These are phyloP conservation scores for Hoplostethus mediterraneus DNA, from an alignment of 2,797 vertebrate species.

Conservation along the genomic window DNA sequence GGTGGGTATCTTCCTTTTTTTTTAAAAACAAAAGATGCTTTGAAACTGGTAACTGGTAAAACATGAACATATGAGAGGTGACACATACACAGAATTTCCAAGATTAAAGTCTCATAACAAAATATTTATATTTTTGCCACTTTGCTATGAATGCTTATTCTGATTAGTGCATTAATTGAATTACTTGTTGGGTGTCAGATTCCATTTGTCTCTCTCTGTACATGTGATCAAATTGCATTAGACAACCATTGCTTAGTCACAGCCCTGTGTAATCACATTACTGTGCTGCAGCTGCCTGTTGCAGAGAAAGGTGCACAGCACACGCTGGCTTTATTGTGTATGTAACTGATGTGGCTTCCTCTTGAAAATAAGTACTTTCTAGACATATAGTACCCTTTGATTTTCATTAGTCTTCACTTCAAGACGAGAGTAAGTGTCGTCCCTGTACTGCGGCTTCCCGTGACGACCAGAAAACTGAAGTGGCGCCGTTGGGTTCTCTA, in stretches of 20 bases:
- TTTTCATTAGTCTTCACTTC: too few species aligned
- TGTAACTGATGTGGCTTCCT: neutral
- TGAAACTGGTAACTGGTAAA: neutral
- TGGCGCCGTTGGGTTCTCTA: too few species aligned
- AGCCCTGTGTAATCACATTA: constrained; percentile 61
- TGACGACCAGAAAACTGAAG: too few species aligned
- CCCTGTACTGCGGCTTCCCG: too few species aligned
- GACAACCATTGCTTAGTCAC: constrained; percentile 40
- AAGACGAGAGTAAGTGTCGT: too few species aligned
- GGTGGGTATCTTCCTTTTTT: neutral
- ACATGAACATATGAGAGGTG: too few species aligned
- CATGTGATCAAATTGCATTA: constrained; percentile 59
- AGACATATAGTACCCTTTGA: too few species aligned
- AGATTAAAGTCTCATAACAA: neutral
- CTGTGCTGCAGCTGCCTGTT: constrained; percentile 17
- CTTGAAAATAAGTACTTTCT: neutral
- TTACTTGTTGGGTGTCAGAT: constrained; percentile 53
- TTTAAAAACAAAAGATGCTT: neutral
- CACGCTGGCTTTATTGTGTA: neutral
- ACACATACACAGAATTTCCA: too few species aligned
- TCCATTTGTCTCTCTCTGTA: constrained; percentile 51
- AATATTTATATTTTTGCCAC: constrained; percentile 2
- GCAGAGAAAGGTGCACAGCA: neutral
- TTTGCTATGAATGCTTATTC: constrained; percentile 38
- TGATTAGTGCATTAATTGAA: constrained; percentile 53